phyloP scores from a whole-genome alignment of 2,888 invertebrate genomes.

The Timandra comae region DNA sequence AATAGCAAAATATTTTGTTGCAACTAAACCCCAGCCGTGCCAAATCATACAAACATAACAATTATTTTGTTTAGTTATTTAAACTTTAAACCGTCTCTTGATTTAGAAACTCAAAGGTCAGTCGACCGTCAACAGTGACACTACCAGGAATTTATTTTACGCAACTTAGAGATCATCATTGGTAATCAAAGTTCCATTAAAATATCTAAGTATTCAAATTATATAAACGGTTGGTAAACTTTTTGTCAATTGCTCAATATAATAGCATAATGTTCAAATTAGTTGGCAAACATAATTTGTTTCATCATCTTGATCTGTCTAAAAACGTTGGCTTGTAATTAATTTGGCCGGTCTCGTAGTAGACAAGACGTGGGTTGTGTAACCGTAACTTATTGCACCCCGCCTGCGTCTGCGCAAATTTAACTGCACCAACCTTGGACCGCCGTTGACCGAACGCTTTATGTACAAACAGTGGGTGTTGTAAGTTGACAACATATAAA shows the following conservation, averaged over 20 bases:
- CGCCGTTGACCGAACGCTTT: not conserved
- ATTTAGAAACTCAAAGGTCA: constrained; percentile 6
- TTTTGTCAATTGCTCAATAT: constrained; percentile 21
- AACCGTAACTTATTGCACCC: constrained; percentile 40
- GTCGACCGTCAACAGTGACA: constrained; percentile 2
- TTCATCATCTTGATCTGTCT: constrained; percentile 30
- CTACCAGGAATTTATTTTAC: constrained; percentile 4
- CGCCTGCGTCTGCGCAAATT: constrained; percentile 39
- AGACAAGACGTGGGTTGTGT: constrained; percentile 45
- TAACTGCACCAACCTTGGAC: constrained; percentile 46
- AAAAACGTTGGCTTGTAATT: constrained; percentile 39
- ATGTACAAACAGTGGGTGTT: no score
- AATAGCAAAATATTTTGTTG: no score
- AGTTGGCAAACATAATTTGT: constrained; percentile 22
- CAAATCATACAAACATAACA: no score
- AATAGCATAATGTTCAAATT: constrained; percentile 28
- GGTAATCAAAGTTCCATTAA: constrained; percentile 17
- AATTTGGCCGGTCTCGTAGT: constrained; percentile 37
- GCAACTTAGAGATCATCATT: constrained; percentile 11
- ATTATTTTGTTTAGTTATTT: no score
- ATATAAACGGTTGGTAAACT: constrained; percentile 11
- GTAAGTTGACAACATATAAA: no score
- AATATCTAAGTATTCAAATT: constrained; percentile 10
- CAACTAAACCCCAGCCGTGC: no score
- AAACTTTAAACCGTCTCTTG: no score